Percentiles rank a stretch among this genome's conserved stretches.
These are phyloP conservation scores for Caenorhabditis imperialis DNA, from an alignment of 2,888 invertebrate species.

Conservation along the genomic window DNA sequence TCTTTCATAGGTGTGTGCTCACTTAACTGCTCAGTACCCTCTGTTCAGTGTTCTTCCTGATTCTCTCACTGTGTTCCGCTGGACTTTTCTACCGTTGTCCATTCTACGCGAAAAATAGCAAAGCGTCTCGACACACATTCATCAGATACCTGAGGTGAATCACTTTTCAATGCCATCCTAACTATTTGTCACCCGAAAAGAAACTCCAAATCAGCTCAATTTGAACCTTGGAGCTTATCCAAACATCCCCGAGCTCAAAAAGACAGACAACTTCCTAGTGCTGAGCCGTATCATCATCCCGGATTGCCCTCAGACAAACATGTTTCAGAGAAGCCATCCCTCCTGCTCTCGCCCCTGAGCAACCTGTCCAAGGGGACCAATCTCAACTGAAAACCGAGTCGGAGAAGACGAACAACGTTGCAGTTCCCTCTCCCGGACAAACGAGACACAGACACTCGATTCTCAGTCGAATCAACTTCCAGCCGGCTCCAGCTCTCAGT, in stretches of 20 bases:
- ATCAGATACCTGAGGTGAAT: conserved; percentile 56
- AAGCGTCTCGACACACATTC: conserved; percentile 51
- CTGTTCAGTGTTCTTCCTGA: conserved; percentile 59
- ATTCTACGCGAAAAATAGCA: conserved; percentile 45
- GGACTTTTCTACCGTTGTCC: conserved; percentile 48
- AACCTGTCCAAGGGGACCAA: conserved; percentile 14
- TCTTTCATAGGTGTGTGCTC: conserved; percentile 51
- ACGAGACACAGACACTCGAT: conserved; percentile 55
- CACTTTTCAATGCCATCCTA: conserved; percentile 1
- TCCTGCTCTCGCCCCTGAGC: conserved; percentile 10
- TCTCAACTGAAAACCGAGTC: neutral
- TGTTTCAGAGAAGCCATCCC: conserved; percentile 47
- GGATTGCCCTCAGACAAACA: too few relatives aligned
- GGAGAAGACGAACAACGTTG: conserved; percentile 7
- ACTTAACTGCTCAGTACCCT: too few relatives aligned
- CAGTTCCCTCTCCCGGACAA: conserved; percentile 19
- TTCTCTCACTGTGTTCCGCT: conserved; percentile 60
- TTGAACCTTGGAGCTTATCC: conserved; percentile 12
- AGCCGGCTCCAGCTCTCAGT: conserved; percentile 54
- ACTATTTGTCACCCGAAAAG: conserved; percentile 4
- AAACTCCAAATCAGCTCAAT: conserved; percentile 1
- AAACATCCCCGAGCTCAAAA: conserved; percentile 2
- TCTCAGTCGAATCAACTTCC: conserved; percentile 58
- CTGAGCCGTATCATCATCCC: too few relatives aligned
- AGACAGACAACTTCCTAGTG: too few relatives aligned